Evolutionary conservation across 30 jellyfish, hydroid and myxozoan genomes (phyloP), one percentile per base, ranked within the genome.

Genomic region (Hydractinia echinata): DNA sequence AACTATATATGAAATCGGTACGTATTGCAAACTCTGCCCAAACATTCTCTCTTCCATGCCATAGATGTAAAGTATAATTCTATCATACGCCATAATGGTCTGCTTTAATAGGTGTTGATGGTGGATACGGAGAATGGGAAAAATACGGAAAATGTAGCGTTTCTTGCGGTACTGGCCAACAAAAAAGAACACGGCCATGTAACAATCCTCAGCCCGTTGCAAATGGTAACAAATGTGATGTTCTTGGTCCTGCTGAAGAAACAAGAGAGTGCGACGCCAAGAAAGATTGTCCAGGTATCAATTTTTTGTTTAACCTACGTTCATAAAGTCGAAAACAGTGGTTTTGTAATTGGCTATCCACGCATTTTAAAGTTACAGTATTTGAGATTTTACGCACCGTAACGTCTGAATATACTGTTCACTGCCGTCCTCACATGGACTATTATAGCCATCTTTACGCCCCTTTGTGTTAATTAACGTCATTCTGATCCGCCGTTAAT

Each of bases 61-160:
- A 30, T 30, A 30, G 2, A 30, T 2, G n/a, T 16, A 58, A 16
- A 13, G 15, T 68, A 3, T 11, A 68, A 0, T n/a, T 39, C n/a
- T 39, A n/a, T 68, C 50, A 68, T 11, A 20, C 79, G 7, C 10
- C 60, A 51, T 72, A n/a, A 15, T 62, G 73, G 30, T 2, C 14
- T 11, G 18, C 7, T 21, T 5, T 7, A 0, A 11, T 55, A 74
- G 83, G 83, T 4, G 81, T 48, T 5, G 54, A 77, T 77, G 86
- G 86, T 20, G 86, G 86, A 4, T 77, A 77, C 60, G 30, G 81
- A 53, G 83, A 77, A 54, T 77, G 86, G 86, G 30, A 60, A 53
- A 50, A 51, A 10, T 77, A 5, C 66, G 86, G 80, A 51, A 14
- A 10, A 11, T 77, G 86, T 61, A 51, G 81, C 15, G 79, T 54